Base-by-base conservation (phyloP, 2,888 invertebrate genomes). In the Tiliacea citrago region DNA sequence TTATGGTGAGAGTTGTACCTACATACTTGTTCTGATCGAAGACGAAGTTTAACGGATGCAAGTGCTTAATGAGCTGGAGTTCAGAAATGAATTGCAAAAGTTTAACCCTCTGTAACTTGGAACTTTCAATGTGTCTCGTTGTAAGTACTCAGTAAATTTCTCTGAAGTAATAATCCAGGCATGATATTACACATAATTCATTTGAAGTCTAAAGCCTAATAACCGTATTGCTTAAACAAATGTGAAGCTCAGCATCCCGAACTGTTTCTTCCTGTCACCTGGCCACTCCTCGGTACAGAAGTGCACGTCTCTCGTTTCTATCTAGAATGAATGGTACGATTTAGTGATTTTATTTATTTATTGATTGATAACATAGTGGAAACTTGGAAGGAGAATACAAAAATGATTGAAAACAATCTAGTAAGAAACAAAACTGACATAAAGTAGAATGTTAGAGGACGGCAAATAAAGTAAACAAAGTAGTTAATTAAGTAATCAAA, bases 181-280 rank as follows among this genome's bases (percentile, higher is more conserved):
- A 29, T 3, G 4, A 18, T 13, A 18, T 18, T 18, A 35, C 18
- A 13, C n/a, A 18, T 16, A 16, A 16, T 73, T 47, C 13, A 0
- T 35, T n/a, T 21, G 2, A 45, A n/a, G 6, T 47, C 7, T 29
- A n/a, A 12, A 10, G 1, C 0, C 2, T 18, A 88, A 95, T 94
- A 83, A 97, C 98, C 98, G 98, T 83, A 98, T 97, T 0, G 98
- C 97, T 89, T 98, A 98, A 57, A 98, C 98, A 74, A 98, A 94
- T 0, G 97, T 96, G 89, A 98, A 98, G 90, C 97, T 97, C 71
- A 97, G 96, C 62, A 97, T 96, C 8, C 98, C 98, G 87, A 98
- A 97, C 79, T 97, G 96, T 72, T 97, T 95, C 55, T 96, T 94
- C 1, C 96, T 93, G 42, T 96, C 95, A 10, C 94, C 93, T 0